A percentile compares a stretch with the other conserved stretches of the same genome.
Conservation (phyloP, 2,797 vertebrate species). For the Chiloscyllium punctatum region DNA sequence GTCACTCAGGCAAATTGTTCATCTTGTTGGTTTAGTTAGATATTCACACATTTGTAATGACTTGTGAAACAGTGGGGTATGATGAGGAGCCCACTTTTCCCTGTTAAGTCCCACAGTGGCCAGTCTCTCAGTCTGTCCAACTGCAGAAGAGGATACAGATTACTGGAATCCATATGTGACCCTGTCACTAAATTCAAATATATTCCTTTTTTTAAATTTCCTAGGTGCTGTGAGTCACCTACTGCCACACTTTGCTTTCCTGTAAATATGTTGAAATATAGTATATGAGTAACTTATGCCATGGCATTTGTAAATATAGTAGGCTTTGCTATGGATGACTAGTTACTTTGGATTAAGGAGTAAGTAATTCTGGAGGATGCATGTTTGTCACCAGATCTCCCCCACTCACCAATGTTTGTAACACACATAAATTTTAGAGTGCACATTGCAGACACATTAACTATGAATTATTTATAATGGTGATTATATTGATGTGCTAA, state of each 20-base stretch:
- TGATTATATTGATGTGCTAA: neutral
- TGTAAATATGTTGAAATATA: neutral
- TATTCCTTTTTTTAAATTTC: too few relatives aligned
- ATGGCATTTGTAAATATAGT: neutral
- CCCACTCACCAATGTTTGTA: neutral
- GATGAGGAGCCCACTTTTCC: too few relatives aligned
- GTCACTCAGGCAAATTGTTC: too few relatives aligned
- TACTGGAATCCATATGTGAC: too few relatives aligned
- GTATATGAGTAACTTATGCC: too few relatives aligned
- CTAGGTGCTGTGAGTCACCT: too few relatives aligned
- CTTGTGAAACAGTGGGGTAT: too few relatives aligned
- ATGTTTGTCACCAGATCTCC: neutral
- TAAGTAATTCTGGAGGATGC: neutral
- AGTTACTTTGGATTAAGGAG: neutral
- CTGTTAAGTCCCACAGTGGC: too few relatives aligned
- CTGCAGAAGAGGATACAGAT: neutral
- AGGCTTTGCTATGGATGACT: neutral
- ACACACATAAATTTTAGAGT: neutral
- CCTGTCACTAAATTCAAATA: too few relatives aligned
- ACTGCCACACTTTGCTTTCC: too few relatives aligned
- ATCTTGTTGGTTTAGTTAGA: too few relatives aligned
- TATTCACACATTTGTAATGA: too few relatives aligned
- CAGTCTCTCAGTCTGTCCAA: neutral
- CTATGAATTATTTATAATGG: neutral
- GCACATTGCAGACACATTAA: neutral